Base-by-base conservation (phyloP, 64 coral and sea anemone genomes). In the Platygyra sinensis region DNA sequence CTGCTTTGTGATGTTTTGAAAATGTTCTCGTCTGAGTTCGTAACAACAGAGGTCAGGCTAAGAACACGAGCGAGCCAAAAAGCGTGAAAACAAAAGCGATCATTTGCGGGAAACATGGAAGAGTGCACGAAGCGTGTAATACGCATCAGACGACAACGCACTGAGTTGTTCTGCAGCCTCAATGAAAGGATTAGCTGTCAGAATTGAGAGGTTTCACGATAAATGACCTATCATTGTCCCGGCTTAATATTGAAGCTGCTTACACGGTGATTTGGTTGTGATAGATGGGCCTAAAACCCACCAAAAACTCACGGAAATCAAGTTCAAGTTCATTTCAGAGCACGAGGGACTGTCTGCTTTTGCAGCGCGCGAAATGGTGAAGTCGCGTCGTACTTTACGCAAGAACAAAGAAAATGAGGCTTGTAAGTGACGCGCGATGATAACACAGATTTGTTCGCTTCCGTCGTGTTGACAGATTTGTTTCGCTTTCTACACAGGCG, bases 191-290 rank as follows among this genome's bases (percentile, higher is more conserved):
- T 85, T 85, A 85, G 14, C 63, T 85, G 63, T 71, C 62, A 85
- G 10, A 67, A 51, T 8, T 69, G 62, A 71, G 50, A 33, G 81
- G 62, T 51, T 85, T 85, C 12, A 85, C 81, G 22, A 67, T 22
- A 27, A 85, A 85, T 63, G 63, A 85, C 81, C 63, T 71, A 71
- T 67, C 62, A 85, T 85, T 85, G 81, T 85, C 62, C 69, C 20
- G 62, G 20, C 33, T 19, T 67, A 71, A 71, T 51, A 52, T 27
- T 80, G 81, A 19, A 63, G 36, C 62, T 51, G 81, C 65, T 85
- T 82, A 24, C 69, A 71, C 19, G 78, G 62, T 10, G 50, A 38
- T 85, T 69, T 71, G 11, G 14, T 62, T 67, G 31, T 28, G n/a
- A 27, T 85, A 71, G 69, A 85, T 85, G 36, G 42, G 64, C 8